Evolutionary conservation across 2,113 vertebrate genomes (phyloP), one percentile per base, ranked within the genome.

Genomic region (Heterochromis multidens): DNA sequence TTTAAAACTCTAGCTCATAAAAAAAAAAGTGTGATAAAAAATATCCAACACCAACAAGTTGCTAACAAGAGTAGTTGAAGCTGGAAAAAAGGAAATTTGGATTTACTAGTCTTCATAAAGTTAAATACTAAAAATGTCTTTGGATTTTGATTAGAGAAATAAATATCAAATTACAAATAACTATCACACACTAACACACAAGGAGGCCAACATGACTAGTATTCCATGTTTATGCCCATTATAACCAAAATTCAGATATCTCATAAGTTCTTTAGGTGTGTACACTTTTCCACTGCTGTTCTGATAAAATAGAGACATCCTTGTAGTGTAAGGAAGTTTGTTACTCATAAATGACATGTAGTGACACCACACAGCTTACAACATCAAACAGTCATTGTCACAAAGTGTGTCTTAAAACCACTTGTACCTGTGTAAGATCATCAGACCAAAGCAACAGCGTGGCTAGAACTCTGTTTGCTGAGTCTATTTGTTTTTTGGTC

Each of bases 401-500:
- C 25, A 83, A 4, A 54, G 59, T 27, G 40, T 49, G 31, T 49
- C 65, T 81, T 77, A 10, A 74, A 79, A 76, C 49, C 35, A 77
- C 57, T 31, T 78, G 58, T 88, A 29, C 80, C 21, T 67, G 35
- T 12, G 5, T 13, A 31, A 74, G n/a, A 78, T 14, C 23, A 16
- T 31, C 25, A 7, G 27, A 82, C 19, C 23, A 12, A 63, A 37
- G 17, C 23, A 76, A 43, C 35, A 78, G 13, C n/a, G 43, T 33
- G 6, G 27, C 29, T 67, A 52, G 84, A 61, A n/a, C 7, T 37
- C 19, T 17, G 27, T 35, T 72, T 80, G 78, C 78, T 4, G 63
- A 61, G 65, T 67, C 6, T 0, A 27, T 62, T 37, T 29, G 49
- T 62, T 87, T 84, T 93, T 92, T 93, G 92, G 93, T 94, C 85